phyloP scores from a whole-genome alignment of 2,797 vertebrate species.

The Darevskia nairensis region DNA sequence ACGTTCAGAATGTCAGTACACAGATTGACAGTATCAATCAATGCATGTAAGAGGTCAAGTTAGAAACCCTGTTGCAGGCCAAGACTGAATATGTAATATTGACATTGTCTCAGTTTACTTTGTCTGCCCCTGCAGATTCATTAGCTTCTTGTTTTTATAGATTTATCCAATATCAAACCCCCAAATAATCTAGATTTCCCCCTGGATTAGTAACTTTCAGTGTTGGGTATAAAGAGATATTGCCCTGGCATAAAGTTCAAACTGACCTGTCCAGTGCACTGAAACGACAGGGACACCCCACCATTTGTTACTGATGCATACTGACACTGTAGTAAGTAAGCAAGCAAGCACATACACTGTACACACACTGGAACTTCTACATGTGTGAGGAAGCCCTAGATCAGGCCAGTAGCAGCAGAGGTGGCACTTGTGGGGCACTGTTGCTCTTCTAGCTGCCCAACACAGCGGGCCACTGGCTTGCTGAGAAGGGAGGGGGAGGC shows the following conservation, averaged over 20 bases:
- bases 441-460: no score
- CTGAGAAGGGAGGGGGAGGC: no score
- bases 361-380: no score
- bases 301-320: background rate
- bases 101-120: constrained; percentile 4
- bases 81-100: constrained; percentile 10
- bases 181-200: background rate
- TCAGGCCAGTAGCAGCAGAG: background rate
- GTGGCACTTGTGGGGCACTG: no score
- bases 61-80: rapidly evolving
- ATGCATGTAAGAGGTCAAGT: background rate
- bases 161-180: constrained; percentile 7
- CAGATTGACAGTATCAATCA: background rate
- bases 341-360: background rate
- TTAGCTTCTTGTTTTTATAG: constrained; percentile 26
- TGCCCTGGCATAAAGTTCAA: background rate
- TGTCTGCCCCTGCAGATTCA: constrained; percentile 33
- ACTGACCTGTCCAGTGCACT: background rate
- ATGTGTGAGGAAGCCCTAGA: background rate
- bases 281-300: background rate
- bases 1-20: constrained; percentile 33
- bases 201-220: background rate
- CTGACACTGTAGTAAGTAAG: background rate
- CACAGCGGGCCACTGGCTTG: no score
- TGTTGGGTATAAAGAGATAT: background rate